Conservation (phyloP, 2,888 invertebrate species). For the Nomada hirtipes region DNA sequence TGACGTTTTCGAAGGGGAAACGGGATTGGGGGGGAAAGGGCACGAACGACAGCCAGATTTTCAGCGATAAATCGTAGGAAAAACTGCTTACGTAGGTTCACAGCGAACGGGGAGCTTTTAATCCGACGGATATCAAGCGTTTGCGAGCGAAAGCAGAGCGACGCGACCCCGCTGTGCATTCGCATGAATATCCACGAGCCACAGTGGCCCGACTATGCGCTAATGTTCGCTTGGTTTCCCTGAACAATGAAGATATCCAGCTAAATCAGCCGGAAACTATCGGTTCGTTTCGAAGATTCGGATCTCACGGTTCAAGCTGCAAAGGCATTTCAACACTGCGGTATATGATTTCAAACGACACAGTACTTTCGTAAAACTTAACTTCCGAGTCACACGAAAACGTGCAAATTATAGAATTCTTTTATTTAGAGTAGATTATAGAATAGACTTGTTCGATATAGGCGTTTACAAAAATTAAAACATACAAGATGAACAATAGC, state of each 20-base stretch:
- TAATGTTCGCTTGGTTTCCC: background rate
- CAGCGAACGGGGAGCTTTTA: slow-evolving; percentile 39
- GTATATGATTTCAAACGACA: too few relatives aligned
- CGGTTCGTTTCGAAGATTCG: background rate
- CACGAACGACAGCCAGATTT: slow-evolving; percentile 13
- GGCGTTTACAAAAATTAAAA: too few relatives aligned
- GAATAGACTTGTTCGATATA: too few relatives aligned
- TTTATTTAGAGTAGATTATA: too few relatives aligned
- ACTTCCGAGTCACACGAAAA: too few relatives aligned
- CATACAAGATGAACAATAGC: too few relatives aligned
- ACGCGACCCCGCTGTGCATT: slow-evolving; percentile 2
- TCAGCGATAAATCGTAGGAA: slow-evolving; percentile 39
- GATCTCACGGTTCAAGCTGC: too few relatives aligned
- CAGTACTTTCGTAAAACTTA: too few relatives aligned
- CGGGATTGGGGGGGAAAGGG: background rate
- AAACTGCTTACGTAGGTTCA: slow-evolving; percentile 54
- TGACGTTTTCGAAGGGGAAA: background rate
- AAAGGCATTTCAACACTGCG: too few relatives aligned
- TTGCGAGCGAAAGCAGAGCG: slow-evolving; percentile 10
- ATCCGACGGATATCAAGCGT: slow-evolving; percentile 39
- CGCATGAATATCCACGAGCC: slow-evolving; percentile 21
- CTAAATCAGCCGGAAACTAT: background rate
- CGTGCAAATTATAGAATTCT: too few relatives aligned
- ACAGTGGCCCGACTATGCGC: background rate
- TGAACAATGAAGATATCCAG: background rate